Evolutionary conservation across 1,140 invertebrate species (phyloP).

Genomic region (Micrasema minimum): DNA sequence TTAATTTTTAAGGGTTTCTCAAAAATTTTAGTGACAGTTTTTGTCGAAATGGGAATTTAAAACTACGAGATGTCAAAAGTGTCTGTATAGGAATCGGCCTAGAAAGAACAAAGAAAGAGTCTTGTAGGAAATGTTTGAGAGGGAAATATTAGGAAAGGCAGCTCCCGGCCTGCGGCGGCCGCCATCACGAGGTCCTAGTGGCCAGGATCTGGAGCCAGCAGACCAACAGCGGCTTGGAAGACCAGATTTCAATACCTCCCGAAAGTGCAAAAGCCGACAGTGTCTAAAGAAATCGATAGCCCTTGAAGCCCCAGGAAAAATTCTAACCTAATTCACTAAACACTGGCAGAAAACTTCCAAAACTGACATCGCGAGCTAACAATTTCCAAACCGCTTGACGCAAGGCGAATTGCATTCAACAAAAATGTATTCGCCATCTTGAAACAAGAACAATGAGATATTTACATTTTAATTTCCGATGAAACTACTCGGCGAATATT

Average conservation of each 20-base stretch:
- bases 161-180: slow-evolving; percentile 30
- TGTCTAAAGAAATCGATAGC: slow-evolving; percentile 49
- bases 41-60: neutral
- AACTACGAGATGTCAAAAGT: slow-evolving; percentile 33
- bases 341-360: slow-evolving; percentile 55
- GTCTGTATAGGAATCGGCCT: slow-evolving; percentile 14
- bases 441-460: slow-evolving; percentile 68
- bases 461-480: slow-evolving; percentile 59
- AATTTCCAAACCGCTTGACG: slow-evolving; percentile 48
- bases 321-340: slow-evolving; percentile 22
- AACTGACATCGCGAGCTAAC: slow-evolving; percentile 15
- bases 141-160: slow-evolving; percentile 9
- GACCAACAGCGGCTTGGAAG: slow-evolving; percentile 13
- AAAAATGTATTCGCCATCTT: slow-evolving; percentile 66
- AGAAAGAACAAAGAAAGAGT: slow-evolving; percentile 45
- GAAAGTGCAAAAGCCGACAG: slow-evolving; percentile 39
- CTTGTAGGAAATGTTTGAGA: neutral
- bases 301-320: slow-evolving; percentile 50
- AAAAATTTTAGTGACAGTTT: neutral
- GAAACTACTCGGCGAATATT: slow-evolving; percentile 56
- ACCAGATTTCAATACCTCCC: slow-evolving; percentile 30
- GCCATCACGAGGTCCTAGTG: slow-evolving; percentile 9
- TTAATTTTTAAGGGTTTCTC: no score
- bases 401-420: slow-evolving; percentile 57
- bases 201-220: slow-evolving; percentile 29